Evolutionary conservation across 2,888 invertebrate species (phyloP), one percentile per base, ranked within the genome.

Genomic region (Lepidochrysops patricia): DNA sequence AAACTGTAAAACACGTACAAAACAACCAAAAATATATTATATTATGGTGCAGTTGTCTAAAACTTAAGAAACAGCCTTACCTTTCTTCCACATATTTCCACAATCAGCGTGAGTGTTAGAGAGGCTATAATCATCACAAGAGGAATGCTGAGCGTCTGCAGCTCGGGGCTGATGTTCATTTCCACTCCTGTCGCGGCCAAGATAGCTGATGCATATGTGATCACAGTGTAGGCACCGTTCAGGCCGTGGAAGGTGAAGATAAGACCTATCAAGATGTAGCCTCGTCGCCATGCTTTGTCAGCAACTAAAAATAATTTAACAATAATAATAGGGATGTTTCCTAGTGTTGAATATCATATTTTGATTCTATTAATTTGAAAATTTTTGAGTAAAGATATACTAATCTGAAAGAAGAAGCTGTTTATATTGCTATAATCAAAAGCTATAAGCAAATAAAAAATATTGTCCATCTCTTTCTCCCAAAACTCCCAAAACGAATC

Each of bases 281-380:
- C 77, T 26, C 67, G 71, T 2, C 78, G 69, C 80, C 80, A 79
- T 1, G 70, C 67, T 29, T 67, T 72, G 48, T 75, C 75, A 49
- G 72, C 76, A 9, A 79, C 82, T 83, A 70, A 49, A 74, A 74
- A 57, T n/a, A n/a, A n/a, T n/a, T n/a, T n/a, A n/a, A n/a, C n/a
- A n/a, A n/a, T n/a, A n/a, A n/a, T n/a, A n/a, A n/a, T n/a, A n/a
- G n/a, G n/a, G n/a, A n/a, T n/a, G n/a, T n/a, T n/a, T n/a, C n/a
- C n/a, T n/a, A n/a, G n/a, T n/a, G n/a, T n/a, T n/a, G n/a, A 58
- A 32, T 54, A 7, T 15, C 1, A 37, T 27, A 56, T 43, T 50
- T 62, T 37, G 50, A n/a, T n/a, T n/a, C n/a, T n/a, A n/a, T n/a
- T n/a, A n/a, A n/a, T n/a, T n/a, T n/a, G n/a, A n/a, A n/a, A n/a